phyloP scores from a whole-genome alignment of 2,113 vertebrate genomes.

The Burhinus bistriatus region DNA sequence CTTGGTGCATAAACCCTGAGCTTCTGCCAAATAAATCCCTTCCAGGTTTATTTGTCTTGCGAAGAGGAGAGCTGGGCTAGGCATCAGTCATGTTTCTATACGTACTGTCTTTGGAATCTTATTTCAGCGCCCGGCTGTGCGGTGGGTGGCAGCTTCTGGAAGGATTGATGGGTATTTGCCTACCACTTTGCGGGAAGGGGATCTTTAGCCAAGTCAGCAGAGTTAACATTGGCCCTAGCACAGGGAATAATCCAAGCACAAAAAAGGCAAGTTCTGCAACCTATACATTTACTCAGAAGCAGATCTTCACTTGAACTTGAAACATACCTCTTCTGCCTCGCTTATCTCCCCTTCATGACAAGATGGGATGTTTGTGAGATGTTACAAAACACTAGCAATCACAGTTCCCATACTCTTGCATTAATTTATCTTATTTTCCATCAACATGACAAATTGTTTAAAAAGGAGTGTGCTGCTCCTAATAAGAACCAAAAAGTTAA shows the following conservation, averaged over 20 bases:
- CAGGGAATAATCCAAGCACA: not conserved
- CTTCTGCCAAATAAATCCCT: not conserved
- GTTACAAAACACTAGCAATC: not conserved
- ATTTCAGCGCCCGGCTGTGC: fast-evolving
- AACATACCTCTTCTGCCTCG: not conserved
- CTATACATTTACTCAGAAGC: not conserved
- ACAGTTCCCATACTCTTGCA: not conserved
- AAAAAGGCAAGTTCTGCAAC: not conserved
- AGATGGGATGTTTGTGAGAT: not conserved
- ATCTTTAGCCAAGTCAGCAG: not conserved
- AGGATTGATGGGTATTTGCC: not conserved
- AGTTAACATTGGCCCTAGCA: not conserved
- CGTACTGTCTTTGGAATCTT: fast-evolving
- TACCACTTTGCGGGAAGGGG: not conserved
- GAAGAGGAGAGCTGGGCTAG: not conserved
- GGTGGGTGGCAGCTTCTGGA: not conserved
- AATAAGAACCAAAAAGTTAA: not conserved
- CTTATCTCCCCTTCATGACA: not conserved
- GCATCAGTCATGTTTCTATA: not conserved
- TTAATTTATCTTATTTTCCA: not conserved
- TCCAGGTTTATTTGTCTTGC: not conserved
- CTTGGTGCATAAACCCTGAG: not conserved
- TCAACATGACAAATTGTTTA: not conserved
- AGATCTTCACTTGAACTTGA: not conserved
- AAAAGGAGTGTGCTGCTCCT: not conserved